Conservation (phyloP, 2,888 invertebrate genomes). For the Drosophila anomalata region DNA sequence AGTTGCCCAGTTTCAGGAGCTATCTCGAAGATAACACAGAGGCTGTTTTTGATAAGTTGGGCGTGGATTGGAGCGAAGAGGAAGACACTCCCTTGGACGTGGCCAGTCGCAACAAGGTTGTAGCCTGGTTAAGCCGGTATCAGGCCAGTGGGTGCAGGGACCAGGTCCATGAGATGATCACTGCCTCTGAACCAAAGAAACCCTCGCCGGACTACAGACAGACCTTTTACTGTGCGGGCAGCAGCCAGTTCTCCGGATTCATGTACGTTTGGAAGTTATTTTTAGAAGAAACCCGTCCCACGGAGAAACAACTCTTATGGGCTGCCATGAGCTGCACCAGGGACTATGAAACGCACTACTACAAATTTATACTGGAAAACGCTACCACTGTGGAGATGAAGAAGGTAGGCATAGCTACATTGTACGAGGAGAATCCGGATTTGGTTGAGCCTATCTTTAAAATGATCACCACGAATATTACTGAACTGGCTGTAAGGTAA, state of each 20-base stretch:
- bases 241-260: constrained; percentile 60
- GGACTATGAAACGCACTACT: constrained; percentile 85
- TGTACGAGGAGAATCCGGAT: constrained; percentile 85
- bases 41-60: constrained; percentile 84
- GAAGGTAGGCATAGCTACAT: constrained; percentile 77
- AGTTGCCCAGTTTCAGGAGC: constrained; percentile 59
- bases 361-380: constrained; percentile 83
- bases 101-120: constrained; percentile 86
- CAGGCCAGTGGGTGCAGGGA: constrained; percentile 86
- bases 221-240: constrained; percentile 68
- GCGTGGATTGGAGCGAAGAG: constrained; percentile 81
- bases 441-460: constrained; percentile 65
- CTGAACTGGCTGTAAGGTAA: constrained; percentile 65
- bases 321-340: constrained; percentile 88
- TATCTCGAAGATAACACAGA: constrained; percentile 85
- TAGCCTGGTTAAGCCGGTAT: constrained; percentile 88
- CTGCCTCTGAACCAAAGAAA: background rate
- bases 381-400: constrained; percentile 57
- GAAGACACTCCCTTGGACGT: constrained; percentile 85
- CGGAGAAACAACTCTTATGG: constrained; percentile 88
- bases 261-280: constrained; percentile 83
- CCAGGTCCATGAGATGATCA: constrained; percentile 83
- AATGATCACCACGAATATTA: constrained; percentile 55
- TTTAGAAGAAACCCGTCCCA: constrained; percentile 85
- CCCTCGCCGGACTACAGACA: constrained; percentile 71